phyloP scores from a whole-genome alignment of 1,140 invertebrate genomes.

The Leptinotarsa texana region DNA sequence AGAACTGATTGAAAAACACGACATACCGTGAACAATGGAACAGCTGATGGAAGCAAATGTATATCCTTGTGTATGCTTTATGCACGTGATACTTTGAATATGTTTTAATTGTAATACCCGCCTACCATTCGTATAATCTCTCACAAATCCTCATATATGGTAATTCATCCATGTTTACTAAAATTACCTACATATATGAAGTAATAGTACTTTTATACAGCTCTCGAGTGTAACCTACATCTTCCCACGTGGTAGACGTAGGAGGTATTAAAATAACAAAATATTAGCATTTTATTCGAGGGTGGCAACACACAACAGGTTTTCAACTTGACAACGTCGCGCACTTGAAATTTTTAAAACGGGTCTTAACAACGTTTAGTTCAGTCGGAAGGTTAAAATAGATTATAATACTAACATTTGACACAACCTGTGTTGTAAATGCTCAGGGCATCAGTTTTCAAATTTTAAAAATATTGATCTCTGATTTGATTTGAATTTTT shows the following conservation, averaged over 20 bases:
- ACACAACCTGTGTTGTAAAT: too few relatives aligned
- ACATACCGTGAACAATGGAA: too few relatives aligned
- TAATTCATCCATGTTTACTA: conserved; percentile 24
- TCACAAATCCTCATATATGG: conserved; percentile 22
- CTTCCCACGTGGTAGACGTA: conserved; percentile 30
- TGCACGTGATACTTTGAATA: conserved; percentile 2
- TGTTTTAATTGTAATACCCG: conserved; percentile 17
- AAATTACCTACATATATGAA: conserved; percentile 29
- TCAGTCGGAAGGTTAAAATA: neutral
- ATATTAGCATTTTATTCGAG: conserved; percentile 27
- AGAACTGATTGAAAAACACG: too few relatives aligned
- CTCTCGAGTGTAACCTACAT: conserved; percentile 34
- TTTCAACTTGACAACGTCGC: conserved; percentile 4
- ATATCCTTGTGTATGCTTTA: neutral
- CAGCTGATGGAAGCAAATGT: too few relatives aligned
- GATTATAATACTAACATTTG: neutral
- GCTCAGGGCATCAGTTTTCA: too few relatives aligned
- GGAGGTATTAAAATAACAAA: conserved; percentile 24
- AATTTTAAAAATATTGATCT: too few relatives aligned
- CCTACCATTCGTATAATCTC: conserved; percentile 10
- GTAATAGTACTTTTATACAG: conserved; percentile 24
- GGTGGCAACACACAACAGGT: conserved; percentile 23
- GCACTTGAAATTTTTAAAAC: neutral
- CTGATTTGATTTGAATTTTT: too few relatives aligned
- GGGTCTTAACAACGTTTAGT: neutral